phyloP scores from a whole-genome alignment of 2,888 invertebrate genomes.

The Pyrrhia umbra region DNA sequence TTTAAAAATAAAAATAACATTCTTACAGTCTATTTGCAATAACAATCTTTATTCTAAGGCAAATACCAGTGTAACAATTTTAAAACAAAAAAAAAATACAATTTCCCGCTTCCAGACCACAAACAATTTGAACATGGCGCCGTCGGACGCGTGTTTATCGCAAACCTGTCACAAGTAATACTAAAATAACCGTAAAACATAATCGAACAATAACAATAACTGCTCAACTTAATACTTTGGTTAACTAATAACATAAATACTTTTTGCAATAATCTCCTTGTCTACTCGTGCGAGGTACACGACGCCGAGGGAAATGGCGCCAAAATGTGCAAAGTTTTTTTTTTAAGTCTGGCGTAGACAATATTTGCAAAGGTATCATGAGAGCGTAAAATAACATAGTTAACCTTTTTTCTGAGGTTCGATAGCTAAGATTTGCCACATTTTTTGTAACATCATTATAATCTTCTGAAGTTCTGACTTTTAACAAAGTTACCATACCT shows the following conservation, averaged over 20 bases:
- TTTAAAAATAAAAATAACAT: too few species aligned
- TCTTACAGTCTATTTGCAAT: too few species aligned
- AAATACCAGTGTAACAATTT: too few species aligned
- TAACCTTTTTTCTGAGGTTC: background rate
- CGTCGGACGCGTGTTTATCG: slow-evolving; percentile 69
- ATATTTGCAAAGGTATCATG: slow-evolving; percentile 23
- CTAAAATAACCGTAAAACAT: slow-evolving; percentile 53
- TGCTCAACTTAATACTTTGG: slow-evolving; percentile 42
- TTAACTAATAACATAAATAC: slow-evolving; percentile 59
- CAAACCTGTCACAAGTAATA: slow-evolving; percentile 63
- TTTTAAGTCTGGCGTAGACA: slow-evolving; percentile 36
- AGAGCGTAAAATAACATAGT: background rate
- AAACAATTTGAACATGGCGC: slow-evolving; percentile 52
- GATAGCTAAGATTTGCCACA: too few species aligned
- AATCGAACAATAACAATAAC: slow-evolving; percentile 41
- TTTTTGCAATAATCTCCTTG: slow-evolving; percentile 62
- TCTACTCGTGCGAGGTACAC: slow-evolving; percentile 56
- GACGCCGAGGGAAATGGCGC: slow-evolving; percentile 56
- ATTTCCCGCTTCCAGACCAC: background rate
- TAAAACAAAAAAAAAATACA: too few species aligned
- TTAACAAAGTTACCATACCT: too few species aligned
- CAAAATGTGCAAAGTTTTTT: slow-evolving; percentile 52
- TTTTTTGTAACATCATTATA: too few species aligned
- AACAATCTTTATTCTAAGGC: too few species aligned
- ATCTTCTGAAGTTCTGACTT: too few species aligned